phyloP scores from a whole-genome alignment of 92 coral and sea anemone genomes.

The Zoanthus solanderi region DNA sequence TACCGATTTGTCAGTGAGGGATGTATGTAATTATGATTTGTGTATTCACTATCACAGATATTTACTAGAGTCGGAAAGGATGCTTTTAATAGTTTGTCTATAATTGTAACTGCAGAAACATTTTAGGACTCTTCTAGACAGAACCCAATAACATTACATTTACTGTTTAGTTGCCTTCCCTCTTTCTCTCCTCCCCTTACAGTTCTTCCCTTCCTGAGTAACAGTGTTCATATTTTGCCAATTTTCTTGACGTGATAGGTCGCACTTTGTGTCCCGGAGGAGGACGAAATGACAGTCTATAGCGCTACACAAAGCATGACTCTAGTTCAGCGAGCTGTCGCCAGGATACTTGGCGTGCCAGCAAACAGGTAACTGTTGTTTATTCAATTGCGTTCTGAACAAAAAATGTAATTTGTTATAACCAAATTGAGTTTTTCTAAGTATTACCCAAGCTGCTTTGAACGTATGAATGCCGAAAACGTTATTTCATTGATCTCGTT shows the following conservation, averaged over 20 bases:
- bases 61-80: too few species aligned
- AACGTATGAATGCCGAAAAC: not conserved
- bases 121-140: too few species aligned
- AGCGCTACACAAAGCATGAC: constrained; percentile 60
- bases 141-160: too few species aligned
- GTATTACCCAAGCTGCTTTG: not conserved
- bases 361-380: not conserved
- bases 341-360: constrained; percentile 54
- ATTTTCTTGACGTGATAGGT: constrained; percentile 24
- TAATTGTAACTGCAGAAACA: too few species aligned
- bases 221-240: not conserved
- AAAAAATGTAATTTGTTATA: not conserved
- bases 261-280: constrained; percentile 55
- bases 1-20: too few species aligned
- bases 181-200: too few species aligned
- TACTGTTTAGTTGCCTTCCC: too few species aligned
- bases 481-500: too few species aligned
- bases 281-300: constrained; percentile 65
- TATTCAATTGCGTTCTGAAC: not conserved
- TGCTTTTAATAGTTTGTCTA: too few species aligned
- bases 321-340: constrained; percentile 43
- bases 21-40: too few species aligned
- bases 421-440: not conserved
- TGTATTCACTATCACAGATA: too few species aligned
- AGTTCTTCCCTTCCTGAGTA: not conserved